phyloP scores from a whole-genome alignment of 2,113 vertebrate genomes.

The Scatophagus argus region DNA sequence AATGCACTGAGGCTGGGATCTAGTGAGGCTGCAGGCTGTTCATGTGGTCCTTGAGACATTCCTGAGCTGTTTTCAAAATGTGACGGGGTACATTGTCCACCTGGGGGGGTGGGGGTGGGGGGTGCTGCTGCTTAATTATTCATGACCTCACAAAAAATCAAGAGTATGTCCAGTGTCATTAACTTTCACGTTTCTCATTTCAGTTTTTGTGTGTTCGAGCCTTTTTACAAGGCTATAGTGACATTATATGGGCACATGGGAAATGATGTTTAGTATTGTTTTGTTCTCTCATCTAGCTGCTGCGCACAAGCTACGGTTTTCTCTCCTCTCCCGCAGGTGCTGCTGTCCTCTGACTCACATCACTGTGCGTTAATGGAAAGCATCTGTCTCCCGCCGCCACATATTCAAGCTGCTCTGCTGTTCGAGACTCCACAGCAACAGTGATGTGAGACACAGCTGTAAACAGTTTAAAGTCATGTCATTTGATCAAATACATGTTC shows the following conservation, averaged over 20 bases:
- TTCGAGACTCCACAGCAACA: neutral
- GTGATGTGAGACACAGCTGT: neutral
- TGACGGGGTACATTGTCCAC: too few relatives aligned
- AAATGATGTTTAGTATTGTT: neutral
- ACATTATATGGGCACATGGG: neutral
- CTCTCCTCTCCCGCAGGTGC: neutral
- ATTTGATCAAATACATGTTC: constrained; percentile 2
- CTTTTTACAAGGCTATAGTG: neutral
- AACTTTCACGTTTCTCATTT: neutral
- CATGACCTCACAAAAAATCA: neutral
- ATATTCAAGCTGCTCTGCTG: neutral
- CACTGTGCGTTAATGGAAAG: constrained; percentile 17
- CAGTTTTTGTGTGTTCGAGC: neutral
- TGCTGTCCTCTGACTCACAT: constrained; percentile 39
- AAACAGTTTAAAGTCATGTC: neutral
- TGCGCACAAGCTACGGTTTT: neutral
- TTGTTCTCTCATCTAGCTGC: constrained; percentile 4
- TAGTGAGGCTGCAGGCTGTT: too few relatives aligned
- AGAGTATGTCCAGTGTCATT: neutral
- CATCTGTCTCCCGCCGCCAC: constrained; percentile 3
- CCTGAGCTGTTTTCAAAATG: too few relatives aligned
- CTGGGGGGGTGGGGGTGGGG: too few relatives aligned
- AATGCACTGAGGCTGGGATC: too few relatives aligned
- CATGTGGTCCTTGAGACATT: too few relatives aligned
- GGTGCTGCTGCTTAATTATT: too few relatives aligned